A percentile compares a stretch with the other conserved stretches of the same genome.
Conservation (phyloP, 2,888 invertebrate genomes). For the Ochlodes sylvanus region DNA sequence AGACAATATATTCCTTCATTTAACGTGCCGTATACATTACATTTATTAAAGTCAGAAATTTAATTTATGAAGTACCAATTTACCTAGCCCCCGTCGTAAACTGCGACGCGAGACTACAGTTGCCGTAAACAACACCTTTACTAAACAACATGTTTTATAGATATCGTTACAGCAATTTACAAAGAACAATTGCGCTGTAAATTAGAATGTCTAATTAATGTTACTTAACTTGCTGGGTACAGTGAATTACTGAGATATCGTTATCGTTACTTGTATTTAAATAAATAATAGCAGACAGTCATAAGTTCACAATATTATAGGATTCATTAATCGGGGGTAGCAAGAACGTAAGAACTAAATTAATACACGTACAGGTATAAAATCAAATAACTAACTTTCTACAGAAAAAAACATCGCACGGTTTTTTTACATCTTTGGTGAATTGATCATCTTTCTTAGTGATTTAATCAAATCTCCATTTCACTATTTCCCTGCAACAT, state of each 20-base stretch:
- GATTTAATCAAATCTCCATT: too few species aligned
- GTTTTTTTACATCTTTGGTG: too few species aligned
- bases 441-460: too few species aligned
- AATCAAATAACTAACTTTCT: too few species aligned
- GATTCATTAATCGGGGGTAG: too few species aligned
- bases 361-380: too few species aligned
- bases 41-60: constrained; percentile 34
- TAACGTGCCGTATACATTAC: constrained; percentile 26
- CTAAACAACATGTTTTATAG: constrained; percentile 32
- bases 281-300: background rate
- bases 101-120: background rate
- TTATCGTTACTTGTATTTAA: background rate
- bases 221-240: background rate
- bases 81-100: constrained; percentile 17
- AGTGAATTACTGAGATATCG: background rate
- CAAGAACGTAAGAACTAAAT: too few species aligned
- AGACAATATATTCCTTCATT: constrained; percentile 31
- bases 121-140: constrained; percentile 25
- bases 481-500: too few species aligned
- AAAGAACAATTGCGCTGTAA: constrained; percentile 25
- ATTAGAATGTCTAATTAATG: constrained; percentile 30
- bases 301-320: too few species aligned
- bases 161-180: constrained; percentile 33
- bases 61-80: constrained; percentile 28
- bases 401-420: too few species aligned